Evolutionary conservation across 2,888 invertebrate species (phyloP).

Genomic region (Chamaedrilus cognettii): DNA sequence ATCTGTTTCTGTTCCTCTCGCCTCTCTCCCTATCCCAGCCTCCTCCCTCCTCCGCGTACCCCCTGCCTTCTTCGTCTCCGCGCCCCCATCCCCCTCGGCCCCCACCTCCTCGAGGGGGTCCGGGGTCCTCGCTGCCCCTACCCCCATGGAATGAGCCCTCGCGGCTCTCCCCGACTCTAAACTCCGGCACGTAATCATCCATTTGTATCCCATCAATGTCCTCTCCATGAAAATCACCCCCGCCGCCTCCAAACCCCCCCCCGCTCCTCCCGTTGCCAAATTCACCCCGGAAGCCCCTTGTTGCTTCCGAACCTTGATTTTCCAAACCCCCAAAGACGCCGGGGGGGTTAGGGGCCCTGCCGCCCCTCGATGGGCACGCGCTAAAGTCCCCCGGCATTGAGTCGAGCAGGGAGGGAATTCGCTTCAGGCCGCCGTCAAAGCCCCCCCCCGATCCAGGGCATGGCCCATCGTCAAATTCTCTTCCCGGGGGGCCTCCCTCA

Average conservation of each 20-base stretch:
- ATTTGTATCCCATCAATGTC: neutral
- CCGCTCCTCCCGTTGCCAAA: neutral
- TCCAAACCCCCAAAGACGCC: no score
- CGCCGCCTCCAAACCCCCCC: neutral
- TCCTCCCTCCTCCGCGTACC: neutral
- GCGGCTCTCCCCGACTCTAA: neutral
- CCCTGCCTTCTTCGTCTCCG: neutral
- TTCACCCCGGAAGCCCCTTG: no score
- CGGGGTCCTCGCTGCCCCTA: no score
- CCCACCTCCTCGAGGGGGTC: neutral
- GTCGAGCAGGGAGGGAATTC: no score
- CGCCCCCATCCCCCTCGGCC: neutral
- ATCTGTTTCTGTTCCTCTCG: neutral
- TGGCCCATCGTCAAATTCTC: no score
- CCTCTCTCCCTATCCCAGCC: neutral
- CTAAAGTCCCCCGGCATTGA: no score
- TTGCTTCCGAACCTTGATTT: no score
- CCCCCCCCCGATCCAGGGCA: no score
- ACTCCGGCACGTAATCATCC: conserved; percentile 1
- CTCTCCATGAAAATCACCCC: neutral
- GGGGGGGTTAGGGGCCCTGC: no score
- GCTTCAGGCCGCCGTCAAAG: no score
- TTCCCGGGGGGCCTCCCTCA: no score
- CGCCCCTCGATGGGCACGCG: no score
- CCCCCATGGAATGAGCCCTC: neutral